These are phyloP conservation scores for Apoda limacodes DNA, from an alignment of 2,888 invertebrate species.

Conservation along the genomic window DNA sequence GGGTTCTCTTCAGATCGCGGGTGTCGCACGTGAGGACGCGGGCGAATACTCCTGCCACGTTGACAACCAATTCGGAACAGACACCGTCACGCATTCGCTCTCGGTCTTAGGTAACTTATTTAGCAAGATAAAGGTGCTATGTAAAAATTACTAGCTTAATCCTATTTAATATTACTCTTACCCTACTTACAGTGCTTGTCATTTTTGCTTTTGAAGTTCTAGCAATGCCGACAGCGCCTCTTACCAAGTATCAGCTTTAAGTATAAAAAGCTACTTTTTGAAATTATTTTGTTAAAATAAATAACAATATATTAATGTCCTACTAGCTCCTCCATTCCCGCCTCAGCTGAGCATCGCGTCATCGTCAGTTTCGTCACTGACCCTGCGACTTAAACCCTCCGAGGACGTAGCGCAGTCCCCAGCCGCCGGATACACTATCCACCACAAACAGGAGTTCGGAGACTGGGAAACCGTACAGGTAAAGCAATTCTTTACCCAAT, in stretches of 20 bases:
- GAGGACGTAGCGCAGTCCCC: conserved; percentile 85
- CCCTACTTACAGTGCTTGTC: too few species aligned
- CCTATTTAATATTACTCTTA: not conserved
- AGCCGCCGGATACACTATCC: conserved; percentile 92
- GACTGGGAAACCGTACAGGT: conserved; percentile 92
- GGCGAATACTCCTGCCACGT: conserved; percentile 96
- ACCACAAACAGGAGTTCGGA: conserved; percentile 94
- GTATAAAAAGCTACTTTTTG: too few species aligned
- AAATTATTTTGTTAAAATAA: too few species aligned
- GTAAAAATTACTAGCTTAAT: not conserved
- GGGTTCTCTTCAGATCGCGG: conserved; percentile 91
- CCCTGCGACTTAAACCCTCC: conserved; percentile 60
- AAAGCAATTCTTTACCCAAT: conserved; percentile 3
- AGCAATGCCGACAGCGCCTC: too few species aligned
- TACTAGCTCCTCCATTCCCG: conserved; percentile 66
- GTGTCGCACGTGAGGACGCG: conserved; percentile 89
- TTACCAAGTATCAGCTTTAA: too few species aligned
- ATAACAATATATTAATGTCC: too few species aligned
- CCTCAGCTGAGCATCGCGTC: conserved; percentile 60
- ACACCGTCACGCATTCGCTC: conserved; percentile 90
- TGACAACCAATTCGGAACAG: conserved; percentile 92
- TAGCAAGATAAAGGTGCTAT: conserved; percentile 1
- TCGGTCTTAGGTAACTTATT: conserved; percentile 82
- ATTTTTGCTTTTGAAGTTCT: too few species aligned
- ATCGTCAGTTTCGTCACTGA: conserved; percentile 62